Base-by-base conservation (phyloP, 2,888 invertebrate genomes). In the Cosmopolites sordidus region DNA sequence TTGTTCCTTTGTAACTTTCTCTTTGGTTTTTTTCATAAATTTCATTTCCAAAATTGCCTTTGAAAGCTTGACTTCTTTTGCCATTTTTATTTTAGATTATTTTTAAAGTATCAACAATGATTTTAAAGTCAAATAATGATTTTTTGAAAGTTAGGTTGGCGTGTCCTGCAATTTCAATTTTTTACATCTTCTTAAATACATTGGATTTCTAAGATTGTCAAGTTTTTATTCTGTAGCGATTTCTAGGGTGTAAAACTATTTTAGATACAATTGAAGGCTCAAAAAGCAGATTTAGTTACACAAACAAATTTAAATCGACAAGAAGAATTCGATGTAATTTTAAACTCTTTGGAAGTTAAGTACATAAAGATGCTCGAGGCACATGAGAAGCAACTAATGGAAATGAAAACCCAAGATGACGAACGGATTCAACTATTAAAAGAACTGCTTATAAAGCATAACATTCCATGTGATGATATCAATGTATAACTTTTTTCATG, bases 41-140 rank as follows among this genome's bases (percentile, higher is more conserved):
- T 90, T 90, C 90, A 91, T 90, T 58, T 89, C 87, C 61, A 91
- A 72, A 53, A 89, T 82, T 2, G 84, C 81, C 70, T 87, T 88
- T 0, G 89, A 89, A 40, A 90, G 74, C 60, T 79, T 79, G 64
- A 76, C 73, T 70, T 71, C 70, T 44, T 66, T 68, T 47, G 52
- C 54, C 29, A 67, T 64, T 16, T 40, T 40, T 40, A 33, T 33
- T 5, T 33, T 12, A n/a, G n/a, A n/a, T n/a, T n/a, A 4, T 33
- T 12, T n/a, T n/a, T n/a, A n/a, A n/a, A n/a, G n/a, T n/a, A n/a
- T n/a, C n/a, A n/a, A n/a, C n/a, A n/a, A n/a, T n/a, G n/a, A n/a
- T n/a, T n/a, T n/a, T n/a, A n/a, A n/a, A n/a, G n/a, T n/a, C n/a
- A n/a, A n/a, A n/a, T n/a, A n/a, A n/a, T n/a, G n/a, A n/a, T n/a